Conservation (phyloP, 2,113 vertebrate genomes). For the Rhinopomastus cyanomelas region DNA sequence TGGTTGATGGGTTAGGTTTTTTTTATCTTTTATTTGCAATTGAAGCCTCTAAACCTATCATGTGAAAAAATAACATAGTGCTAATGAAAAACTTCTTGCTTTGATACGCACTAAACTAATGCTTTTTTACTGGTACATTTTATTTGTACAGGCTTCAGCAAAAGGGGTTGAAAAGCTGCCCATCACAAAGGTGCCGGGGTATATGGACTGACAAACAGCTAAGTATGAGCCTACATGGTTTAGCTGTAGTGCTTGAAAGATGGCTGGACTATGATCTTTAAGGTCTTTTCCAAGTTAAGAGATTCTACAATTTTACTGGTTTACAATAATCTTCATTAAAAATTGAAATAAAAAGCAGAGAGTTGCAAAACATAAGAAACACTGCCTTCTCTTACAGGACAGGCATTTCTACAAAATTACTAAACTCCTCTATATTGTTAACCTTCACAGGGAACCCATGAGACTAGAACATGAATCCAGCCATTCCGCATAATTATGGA, state of each 20-base stretch:
- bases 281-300: too few species aligned
- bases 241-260: too few species aligned
- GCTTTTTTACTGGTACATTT: background rate
- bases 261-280: too few species aligned
- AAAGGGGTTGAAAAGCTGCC: too few species aligned
- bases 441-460: background rate
- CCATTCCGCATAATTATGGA: background rate
- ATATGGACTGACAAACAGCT: too few species aligned
- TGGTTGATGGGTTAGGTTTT: background rate
- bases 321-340: background rate
- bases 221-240: too few species aligned
- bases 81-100: background rate
- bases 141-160: background rate
- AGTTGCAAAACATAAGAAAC: background rate
- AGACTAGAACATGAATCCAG: background rate
- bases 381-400: background rate
- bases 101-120: background rate
- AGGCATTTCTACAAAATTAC: background rate
- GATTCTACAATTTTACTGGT: background rate
- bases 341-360: background rate
- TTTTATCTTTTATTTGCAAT: background rate
- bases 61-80: background rate
- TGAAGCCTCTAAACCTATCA: background rate
- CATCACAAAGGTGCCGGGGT: too few species aligned
- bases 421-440: fast-evolving